Conservation (phyloP, 2,113 vertebrate species). For the Aramus guarauna region DNA sequence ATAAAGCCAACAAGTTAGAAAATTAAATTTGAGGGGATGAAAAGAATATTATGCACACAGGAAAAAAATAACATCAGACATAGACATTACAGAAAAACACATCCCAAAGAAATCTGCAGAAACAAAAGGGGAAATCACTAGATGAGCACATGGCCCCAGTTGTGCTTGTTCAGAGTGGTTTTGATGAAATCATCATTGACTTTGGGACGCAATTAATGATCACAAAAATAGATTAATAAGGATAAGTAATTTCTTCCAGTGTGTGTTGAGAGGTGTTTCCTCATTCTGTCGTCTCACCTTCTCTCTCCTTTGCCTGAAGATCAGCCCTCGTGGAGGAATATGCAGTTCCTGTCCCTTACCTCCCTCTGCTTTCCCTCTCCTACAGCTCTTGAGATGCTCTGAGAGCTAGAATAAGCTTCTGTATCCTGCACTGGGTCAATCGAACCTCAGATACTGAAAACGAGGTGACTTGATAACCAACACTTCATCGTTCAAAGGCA, state of each 20-base stretch:
- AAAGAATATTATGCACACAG: slow-evolving; percentile 32
- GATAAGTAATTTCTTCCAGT: neutral
- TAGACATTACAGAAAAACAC: neutral
- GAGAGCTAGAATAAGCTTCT: neutral
- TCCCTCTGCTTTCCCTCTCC: neutral
- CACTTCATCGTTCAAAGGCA: neutral
- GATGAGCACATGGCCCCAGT: neutral
- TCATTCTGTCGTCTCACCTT: neutral
- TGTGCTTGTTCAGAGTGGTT: neutral
- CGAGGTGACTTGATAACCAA: neutral
- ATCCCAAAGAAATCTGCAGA: neutral
- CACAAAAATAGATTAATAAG: neutral
- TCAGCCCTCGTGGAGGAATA: neutral
- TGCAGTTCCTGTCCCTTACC: neutral
- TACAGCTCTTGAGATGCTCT: neutral
- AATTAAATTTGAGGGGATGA: slow-evolving; percentile 55
- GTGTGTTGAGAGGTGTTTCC: neutral
- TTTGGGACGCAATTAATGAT: neutral
- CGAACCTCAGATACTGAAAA: neutral
- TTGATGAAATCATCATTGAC: neutral
- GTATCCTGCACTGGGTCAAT: neutral
- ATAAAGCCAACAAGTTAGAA: slow-evolving; percentile 68
- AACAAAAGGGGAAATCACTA: neutral
- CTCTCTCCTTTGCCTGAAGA: neutral
- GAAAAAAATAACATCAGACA: neutral